These are phyloP conservation scores for Danaus chrysippus DNA, from an alignment of 2,888 invertebrate genomes.

Conservation along the genomic window DNA sequence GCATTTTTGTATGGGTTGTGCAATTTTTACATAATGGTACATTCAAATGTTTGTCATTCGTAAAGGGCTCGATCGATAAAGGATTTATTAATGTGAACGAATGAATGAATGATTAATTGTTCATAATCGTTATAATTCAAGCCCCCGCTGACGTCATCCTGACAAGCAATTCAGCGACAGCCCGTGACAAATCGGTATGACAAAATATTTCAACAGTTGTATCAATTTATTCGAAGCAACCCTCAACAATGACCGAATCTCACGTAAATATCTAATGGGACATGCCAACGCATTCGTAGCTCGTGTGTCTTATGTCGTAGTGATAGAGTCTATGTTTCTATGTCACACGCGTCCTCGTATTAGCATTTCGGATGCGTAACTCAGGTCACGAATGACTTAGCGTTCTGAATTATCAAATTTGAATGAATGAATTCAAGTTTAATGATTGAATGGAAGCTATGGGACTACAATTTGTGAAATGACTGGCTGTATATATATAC, in stretches of 20 bases:
- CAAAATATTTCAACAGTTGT: constrained; percentile 79
- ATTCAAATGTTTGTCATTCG: constrained; percentile 62
- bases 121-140: constrained; percentile 71
- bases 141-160: constrained; percentile 58
- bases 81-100: constrained; percentile 58
- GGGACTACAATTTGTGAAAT: constrained; percentile 44
- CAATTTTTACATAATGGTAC: constrained; percentile 35
- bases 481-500: constrained; percentile 44
- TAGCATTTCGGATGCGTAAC: constrained; percentile 40
- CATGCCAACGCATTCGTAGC: constrained; percentile 13
- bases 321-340: constrained; percentile 17
- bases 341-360: constrained; percentile 22
- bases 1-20: constrained; percentile 6
- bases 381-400: constrained; percentile 54
- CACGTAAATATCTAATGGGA: constrained; percentile 32
- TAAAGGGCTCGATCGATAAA: constrained; percentile 59
- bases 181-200: constrained; percentile 77
- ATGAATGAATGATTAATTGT: constrained; percentile 68
- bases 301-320: constrained; percentile 18
- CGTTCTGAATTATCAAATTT: constrained; percentile 58
- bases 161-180: constrained; percentile 68
- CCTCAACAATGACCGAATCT: constrained; percentile 47
- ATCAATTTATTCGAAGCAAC: constrained; percentile 53
- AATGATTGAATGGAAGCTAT: constrained; percentile 42
- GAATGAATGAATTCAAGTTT: constrained; percentile 58